Evolutionary conservation across 37 sponge, comb jelly and placozoan genomes (phyloP), one percentile per base, ranked within the genome.

Genomic region (Ephydatia muelleri): DNA sequence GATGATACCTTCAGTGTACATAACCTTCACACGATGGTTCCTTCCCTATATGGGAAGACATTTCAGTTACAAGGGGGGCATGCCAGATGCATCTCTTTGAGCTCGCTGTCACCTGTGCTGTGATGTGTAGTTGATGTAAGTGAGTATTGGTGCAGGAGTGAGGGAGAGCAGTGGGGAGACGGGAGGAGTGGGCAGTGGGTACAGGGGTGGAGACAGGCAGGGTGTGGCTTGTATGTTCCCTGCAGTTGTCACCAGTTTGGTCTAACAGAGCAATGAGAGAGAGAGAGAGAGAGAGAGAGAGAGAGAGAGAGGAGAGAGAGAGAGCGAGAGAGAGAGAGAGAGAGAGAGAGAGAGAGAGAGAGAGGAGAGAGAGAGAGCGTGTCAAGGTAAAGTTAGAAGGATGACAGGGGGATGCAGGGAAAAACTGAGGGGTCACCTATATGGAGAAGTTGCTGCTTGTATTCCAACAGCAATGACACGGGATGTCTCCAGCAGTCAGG

Each of bases 221-320:
- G 65, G 5, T 33, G 32, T 6, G 21, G 31, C 28, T 30, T 5
- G 28, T 67, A 47, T 79, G 49, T 48, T 79, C 80, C 4, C 35
- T 66, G 35, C 65, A 33, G 39, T 22, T 19, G 28, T 79, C 66
- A 79, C 31, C 19, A 29, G 57, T 21, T n/a, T 57, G 57, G 57
- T 57, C 57, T 64, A 79, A 66, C 47, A 65, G 11, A 48, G 0
- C 0, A 38, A 26, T 38, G 69, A 80, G 70, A 68, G 69, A 38
- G 69, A 11, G 11, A 68, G 70, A 67, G 69, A 80, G 81, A 80
- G 70, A 34, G 70, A 68, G 81, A 80, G 81, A 79, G 80, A 79
- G 80, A 79, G 80, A 79, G 80, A 65, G 68, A 79, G 80, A 79
- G 80, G n/a, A n/a, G n/a, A n/a, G n/a, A n/a, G n/a, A n/a, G n/a